Evolutionary conservation across 2,797 vertebrate species (phyloP).

Genomic region (Microtus agrestis): DNA sequence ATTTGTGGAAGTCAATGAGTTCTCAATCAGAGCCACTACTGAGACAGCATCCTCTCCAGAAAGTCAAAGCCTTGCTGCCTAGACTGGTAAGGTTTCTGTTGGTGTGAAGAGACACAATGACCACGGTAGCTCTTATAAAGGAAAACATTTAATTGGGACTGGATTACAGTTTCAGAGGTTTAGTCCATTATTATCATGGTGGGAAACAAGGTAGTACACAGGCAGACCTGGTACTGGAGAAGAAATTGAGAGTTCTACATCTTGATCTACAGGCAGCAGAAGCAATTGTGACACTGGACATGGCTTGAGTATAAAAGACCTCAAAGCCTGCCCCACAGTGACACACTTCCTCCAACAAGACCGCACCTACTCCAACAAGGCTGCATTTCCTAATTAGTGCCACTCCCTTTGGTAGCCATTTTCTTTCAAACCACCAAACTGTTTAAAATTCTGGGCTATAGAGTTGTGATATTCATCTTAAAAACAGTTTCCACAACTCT

Average conservation of each 20-base stretch:
- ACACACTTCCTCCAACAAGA: not conserved
- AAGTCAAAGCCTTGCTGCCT: not conserved
- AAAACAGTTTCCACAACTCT: not conserved
- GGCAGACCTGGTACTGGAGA: not conserved
- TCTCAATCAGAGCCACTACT: slow-evolving; percentile 12
- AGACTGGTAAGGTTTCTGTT: not conserved
- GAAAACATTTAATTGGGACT: not conserved
- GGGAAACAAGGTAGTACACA: not conserved
- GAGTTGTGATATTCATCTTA: not conserved
- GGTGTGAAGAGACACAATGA: not conserved
- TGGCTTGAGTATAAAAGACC: not conserved
- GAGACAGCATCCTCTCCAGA: not conserved
- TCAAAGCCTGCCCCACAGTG: not conserved
- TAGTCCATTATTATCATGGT: not conserved
- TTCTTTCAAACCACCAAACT: not conserved
- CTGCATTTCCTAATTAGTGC: not conserved
- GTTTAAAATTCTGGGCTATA: not conserved
- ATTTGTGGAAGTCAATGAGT: not conserved
- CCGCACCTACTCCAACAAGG: not conserved
- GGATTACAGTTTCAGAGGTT: not conserved
- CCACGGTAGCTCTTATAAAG: not conserved
- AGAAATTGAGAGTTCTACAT: not conserved
- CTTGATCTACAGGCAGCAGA: not conserved
- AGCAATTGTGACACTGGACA: not conserved
- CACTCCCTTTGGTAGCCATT: not conserved